These are phyloP conservation scores for Cosmia pyralina DNA, from an alignment of 2,888 invertebrate species.

Conservation along the genomic window DNA sequence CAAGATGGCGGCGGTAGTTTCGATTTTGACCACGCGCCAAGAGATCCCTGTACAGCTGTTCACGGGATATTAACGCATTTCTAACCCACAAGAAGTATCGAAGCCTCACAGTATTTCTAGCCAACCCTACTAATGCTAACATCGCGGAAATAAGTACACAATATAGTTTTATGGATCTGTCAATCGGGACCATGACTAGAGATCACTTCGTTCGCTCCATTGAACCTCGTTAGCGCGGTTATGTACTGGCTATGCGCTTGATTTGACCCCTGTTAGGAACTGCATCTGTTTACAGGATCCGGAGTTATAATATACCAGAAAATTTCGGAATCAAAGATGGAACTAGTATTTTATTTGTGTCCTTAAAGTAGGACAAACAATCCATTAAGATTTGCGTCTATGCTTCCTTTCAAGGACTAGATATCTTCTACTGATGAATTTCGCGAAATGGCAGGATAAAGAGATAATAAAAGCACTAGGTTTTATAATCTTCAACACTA, in stretches of 20 bases:
- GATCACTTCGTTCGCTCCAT: slow-evolving; percentile 59
- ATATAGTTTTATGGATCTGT: slow-evolving; percentile 42
- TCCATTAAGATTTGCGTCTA: neutral
- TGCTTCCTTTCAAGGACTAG: neutral
- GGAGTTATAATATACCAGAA: slow-evolving; percentile 25
- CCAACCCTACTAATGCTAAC: slow-evolving; percentile 27
- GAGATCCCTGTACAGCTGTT: neutral
- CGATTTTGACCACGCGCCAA: too few relatives aligned
- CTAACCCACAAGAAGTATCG: neutral
- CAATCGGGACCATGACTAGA: slow-evolving; percentile 59
- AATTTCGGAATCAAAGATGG: neutral
- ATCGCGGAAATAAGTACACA: slow-evolving; percentile 42
- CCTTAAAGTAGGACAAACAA: neutral
- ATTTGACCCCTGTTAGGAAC: slow-evolving; percentile 56
- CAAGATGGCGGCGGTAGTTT: too few relatives aligned
- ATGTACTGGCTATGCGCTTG: slow-evolving; percentile 48
- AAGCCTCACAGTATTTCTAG: neutral
- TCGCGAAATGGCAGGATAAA: neutral
- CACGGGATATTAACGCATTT: neutral
- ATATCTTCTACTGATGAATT: neutral
- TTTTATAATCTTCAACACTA: neutral
- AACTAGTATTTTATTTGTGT: neutral
- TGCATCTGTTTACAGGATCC: slow-evolving; percentile 45
- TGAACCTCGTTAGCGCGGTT: slow-evolving; percentile 62
- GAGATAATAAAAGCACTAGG: neutral